Conservation (phyloP, 2,113 vertebrate genomes). For the Piaya cayana region DNA sequence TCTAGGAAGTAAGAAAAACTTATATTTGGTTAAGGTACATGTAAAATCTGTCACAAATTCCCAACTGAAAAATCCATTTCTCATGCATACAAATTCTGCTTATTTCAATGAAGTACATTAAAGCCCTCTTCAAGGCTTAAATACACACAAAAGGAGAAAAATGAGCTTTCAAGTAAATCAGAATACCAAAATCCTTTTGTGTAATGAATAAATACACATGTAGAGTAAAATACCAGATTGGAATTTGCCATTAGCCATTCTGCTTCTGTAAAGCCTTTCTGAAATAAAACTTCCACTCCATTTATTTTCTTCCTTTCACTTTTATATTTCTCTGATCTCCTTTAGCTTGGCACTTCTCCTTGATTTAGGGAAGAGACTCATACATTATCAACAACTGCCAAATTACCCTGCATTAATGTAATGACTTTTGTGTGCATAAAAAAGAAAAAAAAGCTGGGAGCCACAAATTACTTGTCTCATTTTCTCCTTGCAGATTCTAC, state of each 20-base stretch:
- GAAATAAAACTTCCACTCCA: not conserved
- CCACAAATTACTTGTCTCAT: not conserved
- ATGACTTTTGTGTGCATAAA: not conserved
- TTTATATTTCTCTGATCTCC: not conserved
- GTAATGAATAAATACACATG: not conserved
- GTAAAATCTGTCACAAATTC: constrained; percentile 11
- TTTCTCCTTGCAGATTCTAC: constrained; percentile 23
- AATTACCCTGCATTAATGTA: constrained; percentile 2
- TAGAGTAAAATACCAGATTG: not conserved
- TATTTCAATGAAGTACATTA: not conserved
- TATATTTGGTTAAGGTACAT: not conserved
- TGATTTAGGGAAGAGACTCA: not conserved
- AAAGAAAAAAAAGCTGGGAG: not conserved
- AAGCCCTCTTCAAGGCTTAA: not conserved
- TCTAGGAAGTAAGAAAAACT: not conserved
- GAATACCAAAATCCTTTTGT: not conserved
- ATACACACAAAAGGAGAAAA: not conserved
- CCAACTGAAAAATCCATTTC: not conserved
- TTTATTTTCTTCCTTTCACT: not conserved
- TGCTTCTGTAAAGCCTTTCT: not conserved
- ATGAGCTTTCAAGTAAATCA: constrained; percentile 11
- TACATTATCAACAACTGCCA: not conserved
- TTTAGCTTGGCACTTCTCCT: not conserved
- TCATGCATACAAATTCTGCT: not conserved
- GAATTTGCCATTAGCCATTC: not conserved